Base-by-base conservation (phyloP, 2,888 invertebrate species). In the Chloromyia formosa region DNA sequence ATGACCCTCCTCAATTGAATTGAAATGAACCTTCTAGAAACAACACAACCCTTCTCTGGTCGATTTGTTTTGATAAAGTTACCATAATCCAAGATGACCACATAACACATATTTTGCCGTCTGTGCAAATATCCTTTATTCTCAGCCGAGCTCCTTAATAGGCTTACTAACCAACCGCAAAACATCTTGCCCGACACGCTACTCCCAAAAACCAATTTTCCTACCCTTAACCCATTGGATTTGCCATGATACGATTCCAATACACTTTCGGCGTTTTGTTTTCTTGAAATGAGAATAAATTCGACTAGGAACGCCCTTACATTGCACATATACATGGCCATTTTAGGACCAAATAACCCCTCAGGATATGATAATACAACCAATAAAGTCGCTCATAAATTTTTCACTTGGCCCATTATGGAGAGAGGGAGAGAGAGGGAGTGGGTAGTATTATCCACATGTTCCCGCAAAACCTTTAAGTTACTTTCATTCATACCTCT, bases 361-460 rank as follows among this genome's bases (percentile, higher is more conserved):
- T 56, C 22, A 58, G 42, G 18, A 58, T 71, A 56, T 71, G 71
- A 71, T 58, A 56, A 71, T 56, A 22, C 40, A 56, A 56, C 71
- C 71, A 71, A 71, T 71, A 71, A 71, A 71, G 58, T 71, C 16
- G 58, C 58, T 42, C 71, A 40, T 71, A 71, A 71, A 71, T 71
- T 58, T 71, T 71, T 71, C 71, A 71, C 68, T 69, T 69, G 23
- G n/a, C 16, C 16, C 16, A 53, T 54, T 69, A 54, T 16, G 62
- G 35, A n/a, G n/a, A n/a, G n/a, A n/a, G 49, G n/a, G n/a, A n/a
- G n/a, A n/a, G n/a, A n/a, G n/a, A n/a, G 16, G n/a, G 40, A 40
- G 18, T 22, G 62, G 62, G 35, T 16, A 45, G 14, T 66, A 23
- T 66, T 42, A 42, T 18, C 35, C 10, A 16, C 35, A 62, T 42